Conservation (phyloP, 2,797 vertebrate genomes). For the Tokudaia muenninki region DNA sequence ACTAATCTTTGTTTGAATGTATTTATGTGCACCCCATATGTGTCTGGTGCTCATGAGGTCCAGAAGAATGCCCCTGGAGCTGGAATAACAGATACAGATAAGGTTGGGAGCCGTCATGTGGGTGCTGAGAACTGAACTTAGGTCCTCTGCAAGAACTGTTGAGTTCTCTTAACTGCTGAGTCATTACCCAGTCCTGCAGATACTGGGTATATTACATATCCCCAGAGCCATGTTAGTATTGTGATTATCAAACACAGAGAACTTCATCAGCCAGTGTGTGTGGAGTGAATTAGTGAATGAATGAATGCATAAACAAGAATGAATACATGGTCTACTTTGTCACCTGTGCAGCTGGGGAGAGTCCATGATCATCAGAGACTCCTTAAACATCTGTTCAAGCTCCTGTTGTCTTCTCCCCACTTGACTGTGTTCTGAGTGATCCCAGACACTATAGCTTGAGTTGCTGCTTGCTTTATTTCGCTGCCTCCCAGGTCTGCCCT, state of each 20-base stretch:
- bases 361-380: not conserved
- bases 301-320: not conserved
- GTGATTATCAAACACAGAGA: not conserved
- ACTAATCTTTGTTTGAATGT: not conserved
- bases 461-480: not conserved
- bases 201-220: not conserved
- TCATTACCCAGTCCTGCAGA: no score
- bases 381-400: not conserved
- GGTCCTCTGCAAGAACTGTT: not conserved
- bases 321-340: not conserved
- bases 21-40: not conserved
- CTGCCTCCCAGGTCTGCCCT: slow-evolving; percentile 14
- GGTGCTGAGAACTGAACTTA: not conserved
- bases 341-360: not conserved
- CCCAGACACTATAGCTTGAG: slow-evolving; percentile 21
- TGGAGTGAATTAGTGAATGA: not conserved
- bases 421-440: not conserved
- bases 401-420: not conserved
- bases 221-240: no score
- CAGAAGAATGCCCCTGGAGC: not conserved
- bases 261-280: not conserved
- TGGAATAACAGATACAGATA: not conserved
- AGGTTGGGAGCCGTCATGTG: not conserved
- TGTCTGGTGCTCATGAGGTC: not conserved
- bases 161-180: not conserved